Conservation (phyloP, 2,797 vertebrate genomes). For the Antrozous pallidus region DNA sequence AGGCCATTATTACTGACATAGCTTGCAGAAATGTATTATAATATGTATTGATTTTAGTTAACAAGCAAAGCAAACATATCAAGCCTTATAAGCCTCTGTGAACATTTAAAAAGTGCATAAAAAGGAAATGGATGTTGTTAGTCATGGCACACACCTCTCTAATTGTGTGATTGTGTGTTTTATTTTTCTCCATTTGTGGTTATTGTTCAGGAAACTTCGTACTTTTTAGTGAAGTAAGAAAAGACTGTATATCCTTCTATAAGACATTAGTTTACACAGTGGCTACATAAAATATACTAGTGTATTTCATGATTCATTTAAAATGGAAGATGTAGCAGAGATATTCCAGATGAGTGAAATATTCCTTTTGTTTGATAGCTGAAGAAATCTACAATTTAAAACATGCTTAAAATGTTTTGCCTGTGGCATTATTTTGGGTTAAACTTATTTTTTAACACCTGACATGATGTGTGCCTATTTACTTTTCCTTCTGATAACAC, state of each 20-base stretch:
- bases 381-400: background rate
- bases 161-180: background rate
- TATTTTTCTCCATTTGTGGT: background rate
- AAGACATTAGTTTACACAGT: background rate
- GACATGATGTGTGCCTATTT: background rate
- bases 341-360: background rate
- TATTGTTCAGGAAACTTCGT: constrained; percentile 25
- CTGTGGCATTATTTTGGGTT: background rate
- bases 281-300: background rate
- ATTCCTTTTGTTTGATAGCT: constrained; percentile 17
- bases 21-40: background rate
- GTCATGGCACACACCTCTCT: background rate
- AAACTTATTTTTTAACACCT: constrained; percentile 5
- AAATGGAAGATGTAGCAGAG: background rate
- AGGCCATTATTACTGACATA: background rate
- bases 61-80: constrained; percentile 39
- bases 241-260: background rate
- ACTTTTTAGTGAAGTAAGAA: background rate
- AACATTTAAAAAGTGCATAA: background rate
- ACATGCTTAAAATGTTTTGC: background rate
- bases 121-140: background rate
- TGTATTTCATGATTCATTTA: background rate
- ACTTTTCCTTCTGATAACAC: constrained; percentile 19
- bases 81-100: constrained; percentile 20
- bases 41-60: constrained; percentile 44